Base-by-base conservation (phyloP, 2,888 invertebrate genomes). In the Agrilus cyanescens region DNA sequence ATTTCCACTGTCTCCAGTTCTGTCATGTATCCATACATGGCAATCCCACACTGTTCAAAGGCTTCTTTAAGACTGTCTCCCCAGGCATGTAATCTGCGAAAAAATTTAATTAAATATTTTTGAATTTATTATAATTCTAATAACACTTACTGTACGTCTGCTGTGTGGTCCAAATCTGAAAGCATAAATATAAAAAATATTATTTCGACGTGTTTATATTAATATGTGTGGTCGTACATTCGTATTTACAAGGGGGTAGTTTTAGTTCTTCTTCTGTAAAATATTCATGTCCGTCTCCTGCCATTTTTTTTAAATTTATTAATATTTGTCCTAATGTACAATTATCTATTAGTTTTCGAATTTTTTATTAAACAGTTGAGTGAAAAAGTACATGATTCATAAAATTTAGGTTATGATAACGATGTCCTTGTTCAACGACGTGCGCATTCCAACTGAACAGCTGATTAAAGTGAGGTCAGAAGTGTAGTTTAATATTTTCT, bases 11-110 rank as follows among this genome's bases (percentile, higher is more conserved):
- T 78, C 1, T 82, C 76, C 49, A 93, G 67, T 49, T 91, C 91
- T 2, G 96, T 97, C 90, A 97, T 97, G 65, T 97, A 98, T 1
- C 83, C 91, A 70, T 89, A 98, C 96, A 98, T 96, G 1, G 93
- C 87, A 64, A 90, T 79, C 6, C 88, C 94, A 58, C 87, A 87
- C 69, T 94, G 94, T 62, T 96, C 95, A 66, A 93, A 96, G 0
- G 94, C 83, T 69, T 96, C 95, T 58, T 78, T 72, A 40, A 96
- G 61, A 38, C 75, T 80, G 46, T 81, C 74, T 18, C 97, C 97
- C 96, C 96, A 96, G 41, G 89, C 78, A 63, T 95, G 94, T 48
- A 95, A 68, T 64, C 89, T 90, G 57, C 54, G 25, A 10, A 25
- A 1, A 36, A 41, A 37, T 20, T 37, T n/a, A 13, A 31, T 37